These are phyloP conservation scores for Orthonychiurus folsomi DNA, from an alignment of 2,888 invertebrate species.

Conservation along the genomic window DNA sequence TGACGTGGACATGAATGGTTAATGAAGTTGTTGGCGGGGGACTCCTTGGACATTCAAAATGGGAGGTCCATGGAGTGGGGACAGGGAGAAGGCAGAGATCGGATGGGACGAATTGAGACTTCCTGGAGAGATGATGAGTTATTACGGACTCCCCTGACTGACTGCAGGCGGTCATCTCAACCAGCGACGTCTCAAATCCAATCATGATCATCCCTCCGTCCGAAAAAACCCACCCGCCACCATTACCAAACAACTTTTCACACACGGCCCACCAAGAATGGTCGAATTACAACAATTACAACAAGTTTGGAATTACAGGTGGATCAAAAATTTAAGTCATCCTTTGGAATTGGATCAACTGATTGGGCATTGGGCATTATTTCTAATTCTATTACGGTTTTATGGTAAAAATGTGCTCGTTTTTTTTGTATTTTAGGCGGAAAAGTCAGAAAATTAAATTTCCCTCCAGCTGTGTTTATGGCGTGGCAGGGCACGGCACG, in stretches of 20 bases:
- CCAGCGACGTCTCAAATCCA: neutral
- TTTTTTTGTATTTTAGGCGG: too few species aligned
- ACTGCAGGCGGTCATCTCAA: conserved; percentile 35
- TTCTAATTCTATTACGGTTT: too few species aligned
- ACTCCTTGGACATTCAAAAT: conserved; percentile 30
- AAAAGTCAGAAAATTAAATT: too few species aligned
- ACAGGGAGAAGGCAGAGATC: neutral
- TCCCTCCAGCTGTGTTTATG: too few species aligned
- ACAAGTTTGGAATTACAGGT: too few species aligned
- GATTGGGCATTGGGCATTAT: too few species aligned
- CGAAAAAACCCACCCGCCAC: too few species aligned
- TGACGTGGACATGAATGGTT: neutral
- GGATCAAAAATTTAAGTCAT: too few species aligned
- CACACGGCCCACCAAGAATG: neutral
- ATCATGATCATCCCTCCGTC: neutral
- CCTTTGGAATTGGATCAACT: too few species aligned
- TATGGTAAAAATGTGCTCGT: too few species aligned
- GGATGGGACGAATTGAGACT: neutral
- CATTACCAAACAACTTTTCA: neutral
- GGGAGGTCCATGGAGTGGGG: conserved; percentile 32
- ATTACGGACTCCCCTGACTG: conserved; percentile 39
- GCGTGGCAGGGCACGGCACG: too few species aligned
- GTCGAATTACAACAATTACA: too few species aligned
- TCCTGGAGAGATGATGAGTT: conserved; percentile 40
- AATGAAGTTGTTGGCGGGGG: conserved; percentile 6